These are phyloP conservation scores for Salpingus planirostris DNA, from an alignment of 2,888 invertebrate genomes.

Conservation along the genomic window DNA sequence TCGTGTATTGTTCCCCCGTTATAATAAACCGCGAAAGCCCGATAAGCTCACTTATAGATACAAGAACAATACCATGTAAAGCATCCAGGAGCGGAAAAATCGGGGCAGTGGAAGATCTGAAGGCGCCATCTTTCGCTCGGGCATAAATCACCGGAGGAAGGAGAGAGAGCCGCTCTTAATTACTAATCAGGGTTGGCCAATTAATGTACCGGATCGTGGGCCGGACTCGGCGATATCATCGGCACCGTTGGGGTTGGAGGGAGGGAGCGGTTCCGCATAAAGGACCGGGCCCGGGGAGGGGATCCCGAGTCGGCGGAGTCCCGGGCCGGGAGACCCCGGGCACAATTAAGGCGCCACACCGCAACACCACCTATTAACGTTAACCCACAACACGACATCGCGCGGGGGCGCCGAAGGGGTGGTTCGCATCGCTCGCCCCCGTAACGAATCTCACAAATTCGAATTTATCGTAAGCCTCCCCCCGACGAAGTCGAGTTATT, in stretches of 20 bases:
- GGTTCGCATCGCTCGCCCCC: too few species aligned
- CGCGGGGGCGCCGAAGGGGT: too few species aligned
- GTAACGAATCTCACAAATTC: too few species aligned
- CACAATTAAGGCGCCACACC: constrained; percentile 13
- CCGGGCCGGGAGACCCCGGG: constrained; percentile 5
- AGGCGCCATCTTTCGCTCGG: constrained; percentile 21
- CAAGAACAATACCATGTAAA: constrained; percentile 1
- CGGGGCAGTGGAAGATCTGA: constrained; percentile 10
- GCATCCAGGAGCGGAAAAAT: not conserved
- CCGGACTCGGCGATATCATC: constrained; percentile 12
- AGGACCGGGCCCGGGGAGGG: too few species aligned
- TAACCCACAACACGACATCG: too few species aligned
- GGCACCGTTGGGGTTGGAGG: too few species aligned
- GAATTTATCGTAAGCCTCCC: too few species aligned
- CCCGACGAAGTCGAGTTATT: too few species aligned
- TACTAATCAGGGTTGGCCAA: constrained; percentile 35
- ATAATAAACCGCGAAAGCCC: not conserved
- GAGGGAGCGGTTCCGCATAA: too few species aligned
- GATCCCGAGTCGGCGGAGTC: constrained; percentile 4
- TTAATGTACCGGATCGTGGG: constrained; percentile 33
- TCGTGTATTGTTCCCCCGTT: too few species aligned
- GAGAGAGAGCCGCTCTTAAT: constrained; percentile 31
- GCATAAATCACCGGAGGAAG: constrained; percentile 23
- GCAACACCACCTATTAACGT: constrained; percentile 14
- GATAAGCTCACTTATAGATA: not conserved